These are phyloP conservation scores for Heliconius hewitsoni DNA, from an alignment of 1,140 invertebrate genomes.

Conservation along the genomic window DNA sequence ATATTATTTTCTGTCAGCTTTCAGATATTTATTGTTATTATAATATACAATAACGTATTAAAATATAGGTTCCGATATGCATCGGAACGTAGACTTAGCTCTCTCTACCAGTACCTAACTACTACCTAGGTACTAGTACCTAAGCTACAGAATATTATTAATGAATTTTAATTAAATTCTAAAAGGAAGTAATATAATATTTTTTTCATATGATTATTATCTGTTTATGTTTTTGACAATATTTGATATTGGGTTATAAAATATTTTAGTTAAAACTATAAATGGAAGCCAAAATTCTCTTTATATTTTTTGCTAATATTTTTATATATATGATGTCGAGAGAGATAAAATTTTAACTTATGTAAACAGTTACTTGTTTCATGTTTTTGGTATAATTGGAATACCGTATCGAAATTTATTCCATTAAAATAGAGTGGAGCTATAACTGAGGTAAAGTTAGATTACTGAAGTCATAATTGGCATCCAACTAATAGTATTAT, in stretches of 20 bases:
- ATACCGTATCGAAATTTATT: constrained; percentile 23
- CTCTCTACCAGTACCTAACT: no score
- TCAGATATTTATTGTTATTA: not conserved
- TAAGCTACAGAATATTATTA: no score
- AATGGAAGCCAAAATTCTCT: no score
- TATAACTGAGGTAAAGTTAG: constrained; percentile 27
- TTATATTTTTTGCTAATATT: no score
- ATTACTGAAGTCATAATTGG: constrained; percentile 43
- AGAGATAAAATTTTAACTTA: not conserved
- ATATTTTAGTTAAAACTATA: not conserved
- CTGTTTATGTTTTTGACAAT: no score
- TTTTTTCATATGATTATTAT: no score
- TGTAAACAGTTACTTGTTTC: not conserved
- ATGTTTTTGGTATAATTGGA: constrained; percentile 27
- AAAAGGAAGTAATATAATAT: no score
- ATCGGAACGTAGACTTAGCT: no score
- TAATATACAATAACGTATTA: not conserved
- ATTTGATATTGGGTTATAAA: no score
- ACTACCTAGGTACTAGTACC: no score
- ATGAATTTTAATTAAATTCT: no score
- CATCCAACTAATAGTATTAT: constrained; percentile 40
- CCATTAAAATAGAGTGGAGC: constrained; percentile 27
- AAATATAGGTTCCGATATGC: no score
- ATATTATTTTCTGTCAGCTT: not conserved
- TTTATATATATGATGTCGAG: not conserved